Evolutionary conservation across 2,797 vertebrate genomes (phyloP), one percentile per base, ranked within the genome.

Genomic region (Sebastes umbrosus): DNA sequence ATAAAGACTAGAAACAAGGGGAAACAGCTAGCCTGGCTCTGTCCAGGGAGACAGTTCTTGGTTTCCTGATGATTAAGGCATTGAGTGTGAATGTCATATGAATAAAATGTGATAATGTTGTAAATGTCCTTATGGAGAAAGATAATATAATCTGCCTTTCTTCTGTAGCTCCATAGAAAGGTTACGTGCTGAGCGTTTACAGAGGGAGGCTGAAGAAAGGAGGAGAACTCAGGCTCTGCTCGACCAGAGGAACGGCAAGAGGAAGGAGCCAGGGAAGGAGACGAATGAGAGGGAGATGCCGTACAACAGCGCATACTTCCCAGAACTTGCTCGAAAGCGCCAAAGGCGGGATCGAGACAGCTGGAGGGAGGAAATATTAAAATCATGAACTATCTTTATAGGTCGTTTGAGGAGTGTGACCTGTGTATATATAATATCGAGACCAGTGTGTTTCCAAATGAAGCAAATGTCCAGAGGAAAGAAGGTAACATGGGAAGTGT

Each of bases 251-350:
- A 91, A 36, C 8, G 92, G 81, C 34, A 86, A 69, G 60, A 68
- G 59, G 52, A 92, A 89, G 24, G 93, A 94, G 2, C 63, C 77
- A 0, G 92, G 90, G 69, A 79, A 20, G 34, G 93, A 93, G 64
- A 1, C 74, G 0, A 95, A 94, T 0, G 97, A 98, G 0, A 85
- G 97, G 58, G 96, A 96, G 9, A 88, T 96, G 31, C 95, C 94
- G 0, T 98, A 97, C 94, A 97, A 98, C 93, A 97, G 85, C 1
- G 97, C 97, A 52, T 98, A 96, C 89, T 96, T 97, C 78, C 97
- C 97, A 1, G 96, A 97, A 84, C 92, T 97, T 29, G 97, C 96
- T 6, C 92, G 96, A 32, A 96, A 96, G 71, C 94, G 95, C 34
- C 95, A 95, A 55, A 87, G 90, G 39, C 92, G 94, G 20, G 94